Conservation (phyloP, 2,888 invertebrate species). For the Drosophila acutilabella region DNA sequence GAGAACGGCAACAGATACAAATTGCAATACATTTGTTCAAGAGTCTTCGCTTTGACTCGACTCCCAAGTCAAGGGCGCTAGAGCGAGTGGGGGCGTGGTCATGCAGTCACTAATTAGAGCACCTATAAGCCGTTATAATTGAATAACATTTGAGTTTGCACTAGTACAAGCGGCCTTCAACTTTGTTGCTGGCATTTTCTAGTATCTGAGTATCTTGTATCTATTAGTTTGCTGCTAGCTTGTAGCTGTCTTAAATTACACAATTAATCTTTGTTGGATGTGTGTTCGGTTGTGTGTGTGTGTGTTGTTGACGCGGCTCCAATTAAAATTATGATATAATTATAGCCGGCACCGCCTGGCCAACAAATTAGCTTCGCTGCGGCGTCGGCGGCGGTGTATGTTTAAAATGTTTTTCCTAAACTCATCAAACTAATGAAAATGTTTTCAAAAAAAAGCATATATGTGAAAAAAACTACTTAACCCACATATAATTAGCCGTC, state of each 20-base stretch:
- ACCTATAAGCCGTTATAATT: conserved; percentile 67
- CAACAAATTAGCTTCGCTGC: conserved; percentile 61
- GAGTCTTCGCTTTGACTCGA: conserved; percentile 22
- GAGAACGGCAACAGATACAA: conserved; percentile 57
- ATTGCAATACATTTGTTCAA: conserved; percentile 68
- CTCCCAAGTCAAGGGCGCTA: conserved; percentile 5
- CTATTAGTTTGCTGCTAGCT: conserved; percentile 24
- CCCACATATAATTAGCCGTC: conserved; percentile 74
- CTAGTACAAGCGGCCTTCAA: conserved; percentile 42
- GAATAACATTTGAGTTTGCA: conserved; percentile 30
- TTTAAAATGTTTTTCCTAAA: conserved; percentile 47
- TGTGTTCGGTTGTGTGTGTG: conserved; percentile 9
- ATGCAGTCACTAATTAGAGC: conserved; percentile 45
- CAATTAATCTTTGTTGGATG: conserved; percentile 68
- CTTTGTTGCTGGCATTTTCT: conserved; percentile 23
- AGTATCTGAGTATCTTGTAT: conserved; percentile 24
- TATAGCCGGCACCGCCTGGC: conserved; percentile 53
- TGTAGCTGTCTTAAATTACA: conserved; percentile 51
- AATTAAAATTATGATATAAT: conserved; percentile 79
- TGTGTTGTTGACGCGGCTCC: conserved; percentile 46
- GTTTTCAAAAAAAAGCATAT: conserved; percentile 12
- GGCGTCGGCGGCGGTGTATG: conserved; percentile 4
- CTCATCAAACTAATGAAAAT: conserved; percentile 71
- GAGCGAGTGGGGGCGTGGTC: conserved; percentile 22
- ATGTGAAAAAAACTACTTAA: conserved; percentile 33